Percentiles rank a stretch among this genome's conserved stretches.
Evolutionary conservation across 2,888 invertebrate species (phyloP).

Genomic region (Phengaris alcon): DNA sequence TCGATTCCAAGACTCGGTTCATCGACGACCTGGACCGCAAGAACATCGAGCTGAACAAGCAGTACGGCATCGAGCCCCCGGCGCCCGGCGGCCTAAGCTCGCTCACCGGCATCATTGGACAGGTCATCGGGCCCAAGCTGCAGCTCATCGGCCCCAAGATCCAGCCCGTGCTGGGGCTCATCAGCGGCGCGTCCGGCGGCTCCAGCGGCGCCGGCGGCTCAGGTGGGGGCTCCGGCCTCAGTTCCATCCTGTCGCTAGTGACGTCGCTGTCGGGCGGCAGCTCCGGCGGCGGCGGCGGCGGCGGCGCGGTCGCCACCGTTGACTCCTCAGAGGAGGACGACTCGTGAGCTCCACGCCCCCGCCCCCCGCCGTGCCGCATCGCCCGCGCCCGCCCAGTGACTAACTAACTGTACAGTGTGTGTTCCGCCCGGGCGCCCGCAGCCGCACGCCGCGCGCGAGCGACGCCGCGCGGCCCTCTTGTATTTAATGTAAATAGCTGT

Average conservation of each 20-base stretch:
- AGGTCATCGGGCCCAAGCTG: constrained; percentile 85
- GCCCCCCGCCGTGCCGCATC: constrained; percentile 34
- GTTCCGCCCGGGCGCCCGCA: neutral
- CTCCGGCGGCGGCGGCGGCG: constrained; percentile 61
- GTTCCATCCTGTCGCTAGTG: constrained; percentile 70
- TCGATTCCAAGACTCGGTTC: constrained; percentile 88
- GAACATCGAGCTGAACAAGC: constrained; percentile 87
- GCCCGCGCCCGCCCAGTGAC: constrained; percentile 30
- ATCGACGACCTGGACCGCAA: constrained; percentile 84
- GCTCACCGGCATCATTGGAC: constrained; percentile 82
- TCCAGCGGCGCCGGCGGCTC: constrained; percentile 77
- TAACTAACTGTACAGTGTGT: constrained; percentile 24
- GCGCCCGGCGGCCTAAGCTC: constrained; percentile 79
- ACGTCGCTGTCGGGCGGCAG: constrained; percentile 72
- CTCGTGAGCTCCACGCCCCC: constrained; percentile 49
- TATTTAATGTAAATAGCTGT: constrained; percentile 77
- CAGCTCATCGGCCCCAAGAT: constrained; percentile 84
- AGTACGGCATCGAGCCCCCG: constrained; percentile 85
- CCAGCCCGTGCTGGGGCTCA: constrained; percentile 74
- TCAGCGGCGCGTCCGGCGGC: constrained; percentile 77
- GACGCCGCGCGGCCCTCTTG: constrained; percentile 42
- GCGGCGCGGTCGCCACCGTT: constrained; percentile 66
- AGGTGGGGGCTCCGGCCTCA: constrained; percentile 53
- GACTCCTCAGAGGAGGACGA: constrained; percentile 73
- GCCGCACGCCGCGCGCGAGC: constrained; percentile 13